These are phyloP conservation scores for Hybognathus amarus DNA, from an alignment of 2,797 vertebrate species.

Conservation along the genomic window DNA sequence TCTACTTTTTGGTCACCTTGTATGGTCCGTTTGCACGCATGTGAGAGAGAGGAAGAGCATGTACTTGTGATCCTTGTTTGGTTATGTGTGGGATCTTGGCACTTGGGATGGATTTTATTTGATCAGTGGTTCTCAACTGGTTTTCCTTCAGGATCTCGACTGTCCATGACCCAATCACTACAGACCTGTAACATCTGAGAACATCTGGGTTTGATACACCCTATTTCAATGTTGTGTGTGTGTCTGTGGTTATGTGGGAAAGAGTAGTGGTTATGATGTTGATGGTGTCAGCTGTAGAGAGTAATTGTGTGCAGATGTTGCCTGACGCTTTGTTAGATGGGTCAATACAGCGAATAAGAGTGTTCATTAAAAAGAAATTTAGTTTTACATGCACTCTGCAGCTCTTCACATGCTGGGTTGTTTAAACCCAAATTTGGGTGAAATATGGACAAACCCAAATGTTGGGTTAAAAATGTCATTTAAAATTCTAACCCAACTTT, in stretches of 20 bases:
- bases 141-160: neutral
- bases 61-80: conserved; percentile 32
- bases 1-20: conserved; percentile 37
- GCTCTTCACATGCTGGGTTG: too few relatives aligned
- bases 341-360: neutral
- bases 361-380: too few relatives aligned
- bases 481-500: too few relatives aligned
- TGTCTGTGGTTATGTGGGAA: neutral
- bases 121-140: neutral
- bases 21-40: conserved; percentile 32
- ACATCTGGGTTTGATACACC: neutral
- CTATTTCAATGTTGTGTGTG: neutral
- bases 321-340: neutral
- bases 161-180: neutral
- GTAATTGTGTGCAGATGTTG: conserved; percentile 27
- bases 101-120: neutral
- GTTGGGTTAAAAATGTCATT: too few relatives aligned
- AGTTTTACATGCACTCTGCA: too few relatives aligned
- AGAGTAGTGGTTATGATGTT: conserved; percentile 1
- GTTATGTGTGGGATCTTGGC: conserved; percentile 29
- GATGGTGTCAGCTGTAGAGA: conserved; percentile 16
- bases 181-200: neutral
- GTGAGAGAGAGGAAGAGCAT: neutral
- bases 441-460: too few relatives aligned
- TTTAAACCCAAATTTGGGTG: too few relatives aligned